Percentiles rank a stretch among this genome's conserved stretches.
Conservation (phyloP, 2,113 vertebrate genomes). For the Sylvilagus bachmani region DNA sequence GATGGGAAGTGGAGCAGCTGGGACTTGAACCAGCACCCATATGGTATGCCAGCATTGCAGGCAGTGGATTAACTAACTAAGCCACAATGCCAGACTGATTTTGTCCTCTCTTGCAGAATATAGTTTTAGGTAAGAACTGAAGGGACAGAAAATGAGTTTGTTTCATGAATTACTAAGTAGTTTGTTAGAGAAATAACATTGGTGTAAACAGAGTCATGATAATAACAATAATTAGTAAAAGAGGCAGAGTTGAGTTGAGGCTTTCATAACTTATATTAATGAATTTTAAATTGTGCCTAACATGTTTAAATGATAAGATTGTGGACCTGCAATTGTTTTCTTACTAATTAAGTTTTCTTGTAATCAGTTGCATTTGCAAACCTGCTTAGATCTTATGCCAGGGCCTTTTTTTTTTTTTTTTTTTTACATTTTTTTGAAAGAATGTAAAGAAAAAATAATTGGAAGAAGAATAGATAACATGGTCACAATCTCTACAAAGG, state of each 20-base stretch:
- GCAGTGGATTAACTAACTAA: no score
- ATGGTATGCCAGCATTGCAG: no score
- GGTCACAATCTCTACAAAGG: neutral
- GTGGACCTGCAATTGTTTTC: conserved; percentile 34
- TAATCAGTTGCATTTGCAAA: no score
- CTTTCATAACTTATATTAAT: conserved; percentile 7
- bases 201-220: neutral
- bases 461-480: neutral
- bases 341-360: neutral
- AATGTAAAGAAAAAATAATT: neutral
- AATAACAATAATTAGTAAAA: conserved; percentile 53
- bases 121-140: conserved; percentile 15
- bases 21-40: no score
- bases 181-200: neutral
- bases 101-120: neutral
- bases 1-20: no score
- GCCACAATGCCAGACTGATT: no score
- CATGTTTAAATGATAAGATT: conserved; percentile 41
- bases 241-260: neutral
- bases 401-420: conserved; percentile 46
- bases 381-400: neutral
- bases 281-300: conserved; percentile 38
- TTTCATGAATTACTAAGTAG: neutral
- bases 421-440: conserved; percentile 60
- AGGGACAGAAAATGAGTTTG: neutral